Base-by-base conservation (phyloP, 92 coral and sea anemone genomes). In the Umimayanthus kanabou region DNA sequence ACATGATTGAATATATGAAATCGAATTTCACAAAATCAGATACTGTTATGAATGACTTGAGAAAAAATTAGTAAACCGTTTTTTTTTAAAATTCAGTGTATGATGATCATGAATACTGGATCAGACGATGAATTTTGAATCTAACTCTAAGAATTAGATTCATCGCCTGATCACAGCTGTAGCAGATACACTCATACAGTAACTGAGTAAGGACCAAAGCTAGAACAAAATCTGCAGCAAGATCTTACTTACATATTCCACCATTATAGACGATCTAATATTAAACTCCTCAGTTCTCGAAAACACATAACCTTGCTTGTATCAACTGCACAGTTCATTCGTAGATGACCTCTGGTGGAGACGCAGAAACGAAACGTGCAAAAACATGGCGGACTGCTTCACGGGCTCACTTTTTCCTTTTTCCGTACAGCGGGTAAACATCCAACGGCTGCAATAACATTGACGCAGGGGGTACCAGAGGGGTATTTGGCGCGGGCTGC, bases 361-460 rank as follows among this genome's bases (percentile, higher is more conserved):
- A 47, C 50, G 58, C 58, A 53, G 20, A 53, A 53, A 13, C 4
- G 20, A 53, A 53, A 53, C 15, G 80, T 43, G 53, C 53, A 77
- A 77, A 4, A 83, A 83, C 87, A 83, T 83, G 87, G 87, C 77
- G 87, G 87, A 82, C 37, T 6, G 7, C 49, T 83, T 14, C 26
- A 45, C 66, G 18, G 87, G 79, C 87, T 83, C 87, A 69, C 66
- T 28, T 83, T 81, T 69, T 47, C 86, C 79, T 33, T 67, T 83
- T 83, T 80, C 47, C 42, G 87, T n/a, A 57, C 87, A 83, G 87
- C 87, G 78, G 87, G 45, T 73, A 73, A 13, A 10, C 77, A 33
- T 53, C 58, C 11, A 33, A 73, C 18, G 45, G 39, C 13, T 73
- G 13, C 77, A 73, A 29, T 33, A 6, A 73, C 22, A 33, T 13